Evolutionary conservation across 2,888 invertebrate species (phyloP), one percentile per base, ranked within the genome.

Genomic region (Agrochola litura): DNA sequence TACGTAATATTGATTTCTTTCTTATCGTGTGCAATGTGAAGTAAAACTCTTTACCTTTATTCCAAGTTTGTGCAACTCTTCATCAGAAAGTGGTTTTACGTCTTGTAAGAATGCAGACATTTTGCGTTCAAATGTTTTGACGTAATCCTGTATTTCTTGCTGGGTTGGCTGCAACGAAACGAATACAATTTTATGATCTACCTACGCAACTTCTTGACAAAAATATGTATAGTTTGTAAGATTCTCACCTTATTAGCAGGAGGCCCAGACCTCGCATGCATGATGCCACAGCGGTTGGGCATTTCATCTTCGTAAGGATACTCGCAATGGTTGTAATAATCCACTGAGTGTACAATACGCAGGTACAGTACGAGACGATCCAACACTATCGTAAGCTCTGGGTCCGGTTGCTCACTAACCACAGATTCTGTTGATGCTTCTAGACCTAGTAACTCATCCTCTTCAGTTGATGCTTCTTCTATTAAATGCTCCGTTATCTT

Each of bases 251-350:
- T 99, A 74, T 98, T 98, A 14, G 98, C 97, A 0, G 99, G 99
- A 0, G 98, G 97, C 16, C 98, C 98, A 5, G 99, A 99, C 68
- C 99, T 97, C 0, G 99, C 99, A 92, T 99, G 99, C 97, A 99
- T 98, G 87, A 99, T 99, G 16, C 99, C 99, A 94, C 99, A 99
- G 58, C 99, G 97, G 95, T 99, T 99, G 0, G 99, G 99, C 99
- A 99, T 99, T 95, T 99, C 99, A 93, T 99, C 99, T 94, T 99
- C 99, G 90, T 99, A 99, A 0, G 99, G 99, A 95, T 99, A 99
- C 92, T 99, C 99, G 92, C 99, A 99, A 92, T 99, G 99, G 95
- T 99, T 99, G 96, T 99, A 99, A 94, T 99, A 99, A 95, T 99
- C 99, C 73, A 99, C 98, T 0, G 99, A 99, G 94, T 99, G 99